Evolutionary conservation across 1,140 invertebrate genomes (phyloP).

Genomic region (Drosophila arizonae): DNA sequence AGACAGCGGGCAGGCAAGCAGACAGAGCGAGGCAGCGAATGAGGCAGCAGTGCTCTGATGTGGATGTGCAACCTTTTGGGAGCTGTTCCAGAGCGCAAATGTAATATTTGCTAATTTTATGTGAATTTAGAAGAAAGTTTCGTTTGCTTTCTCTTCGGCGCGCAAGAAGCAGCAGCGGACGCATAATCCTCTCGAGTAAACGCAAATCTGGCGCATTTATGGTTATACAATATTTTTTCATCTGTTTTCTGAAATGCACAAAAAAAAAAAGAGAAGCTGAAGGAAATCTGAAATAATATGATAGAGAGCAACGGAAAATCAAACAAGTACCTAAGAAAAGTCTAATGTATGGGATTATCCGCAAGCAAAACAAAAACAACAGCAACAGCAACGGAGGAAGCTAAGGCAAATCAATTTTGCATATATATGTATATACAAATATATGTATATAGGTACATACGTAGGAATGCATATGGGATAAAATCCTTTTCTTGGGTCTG

Average conservation of each 20-base stretch:
- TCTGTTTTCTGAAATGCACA: slow-evolving; percentile 56
- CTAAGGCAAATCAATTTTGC: slow-evolving; percentile 77
- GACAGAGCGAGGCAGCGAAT: slow-evolving; percentile 4
- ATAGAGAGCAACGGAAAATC: slow-evolving; percentile 39
- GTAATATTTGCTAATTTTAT: slow-evolving; percentile 82
- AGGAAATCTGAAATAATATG: slow-evolving; percentile 18
- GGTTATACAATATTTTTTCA: slow-evolving; percentile 69
- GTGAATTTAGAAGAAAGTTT: slow-evolving; percentile 64
- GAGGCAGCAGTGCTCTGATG: slow-evolving; percentile 39
- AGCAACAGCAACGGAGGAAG: slow-evolving; percentile 41
- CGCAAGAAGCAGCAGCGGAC: slow-evolving; percentile 15
- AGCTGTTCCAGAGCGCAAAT: slow-evolving; percentile 73
- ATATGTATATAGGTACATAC: slow-evolving; percentile 45
- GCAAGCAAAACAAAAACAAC: slow-evolving; percentile 71
- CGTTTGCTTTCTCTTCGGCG: slow-evolving; percentile 43
- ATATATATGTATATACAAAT: slow-evolving; percentile 31
- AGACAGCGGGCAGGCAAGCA: background rate
- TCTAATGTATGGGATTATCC: slow-evolving; percentile 79
- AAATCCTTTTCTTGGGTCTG: slow-evolving; percentile 61
- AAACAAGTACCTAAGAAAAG: slow-evolving; percentile 66
- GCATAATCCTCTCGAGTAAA: slow-evolving; percentile 75
- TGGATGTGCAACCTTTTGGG: slow-evolving; percentile 71
- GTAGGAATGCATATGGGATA: slow-evolving; percentile 27
- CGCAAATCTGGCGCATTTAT: slow-evolving; percentile 79
- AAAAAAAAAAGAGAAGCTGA: slow-evolving; percentile 20